Evolutionary conservation across 2,888 invertebrate genomes (phyloP).

Genomic region (Willowsia nigromaculata): DNA sequence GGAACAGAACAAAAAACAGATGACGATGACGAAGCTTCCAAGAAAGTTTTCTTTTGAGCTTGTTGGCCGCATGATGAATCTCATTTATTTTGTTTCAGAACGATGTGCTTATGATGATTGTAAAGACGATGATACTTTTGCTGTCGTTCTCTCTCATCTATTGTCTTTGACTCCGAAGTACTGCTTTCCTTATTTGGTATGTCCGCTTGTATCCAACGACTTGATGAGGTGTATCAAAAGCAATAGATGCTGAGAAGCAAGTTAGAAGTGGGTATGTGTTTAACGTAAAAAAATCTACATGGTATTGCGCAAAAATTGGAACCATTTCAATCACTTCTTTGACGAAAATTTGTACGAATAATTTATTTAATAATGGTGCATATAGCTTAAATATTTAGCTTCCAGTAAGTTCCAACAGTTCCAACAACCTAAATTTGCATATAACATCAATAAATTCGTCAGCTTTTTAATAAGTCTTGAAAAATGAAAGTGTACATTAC

Average conservation of each 20-base stretch:
- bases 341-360: too few species aligned
- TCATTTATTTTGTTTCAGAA: slow-evolving; percentile 29
- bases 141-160: not conserved
- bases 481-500: not conserved
- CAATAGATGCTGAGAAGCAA: too few species aligned
- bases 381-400: too few species aligned
- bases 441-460: too few species aligned
- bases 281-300: too few species aligned
- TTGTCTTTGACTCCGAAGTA: not conserved
- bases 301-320: too few species aligned
- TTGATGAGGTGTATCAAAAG: slow-evolving; percentile 27
- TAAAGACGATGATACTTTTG: not conserved
- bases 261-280: too few species aligned
- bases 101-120: not conserved
- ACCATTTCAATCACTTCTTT: too few species aligned
- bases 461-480: not conserved
- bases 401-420: too few species aligned
- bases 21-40: slow-evolving; percentile 10
- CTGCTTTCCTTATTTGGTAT: not conserved
- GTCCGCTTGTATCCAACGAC: not conserved
- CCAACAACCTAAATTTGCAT: too few species aligned
- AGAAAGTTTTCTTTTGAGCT: slow-evolving; percentile 21
- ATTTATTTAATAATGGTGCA: too few species aligned
- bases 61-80: slow-evolving; percentile 52
- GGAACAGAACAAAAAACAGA: not conserved